Evolutionary conservation across 2,797 vertebrate species (phyloP).

Genomic region (Uromys caudimaculatus): DNA sequence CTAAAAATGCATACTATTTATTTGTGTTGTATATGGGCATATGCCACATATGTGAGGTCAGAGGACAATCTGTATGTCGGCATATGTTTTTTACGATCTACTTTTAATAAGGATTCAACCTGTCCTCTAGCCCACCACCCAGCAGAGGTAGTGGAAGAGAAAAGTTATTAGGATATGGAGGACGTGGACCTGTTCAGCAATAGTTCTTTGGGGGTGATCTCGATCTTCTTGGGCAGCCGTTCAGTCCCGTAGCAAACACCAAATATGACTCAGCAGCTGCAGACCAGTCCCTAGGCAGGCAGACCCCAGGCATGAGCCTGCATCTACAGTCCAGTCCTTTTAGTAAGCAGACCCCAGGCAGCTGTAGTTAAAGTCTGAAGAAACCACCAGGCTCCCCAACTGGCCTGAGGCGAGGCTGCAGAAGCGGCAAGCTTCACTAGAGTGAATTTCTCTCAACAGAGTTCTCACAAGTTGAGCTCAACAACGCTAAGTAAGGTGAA

Average conservation of each 20-base stretch:
- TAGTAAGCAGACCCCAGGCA: not conserved
- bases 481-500: not conserved
- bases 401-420: not conserved
- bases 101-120: not conserved
- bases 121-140: not conserved
- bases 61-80: not conserved
- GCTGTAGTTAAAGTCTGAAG: not conserved
- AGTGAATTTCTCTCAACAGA: not conserved
- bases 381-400: not conserved
- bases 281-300: too few species aligned
- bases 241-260: not conserved
- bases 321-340: not conserved
- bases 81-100: too few species aligned
- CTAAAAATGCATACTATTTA: not conserved
- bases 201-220: not conserved
- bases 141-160: not conserved
- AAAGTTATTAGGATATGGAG: not conserved
- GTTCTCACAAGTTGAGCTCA: not conserved
- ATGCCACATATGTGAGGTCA: not conserved
- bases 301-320: not conserved
- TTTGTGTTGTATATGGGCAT: not conserved
- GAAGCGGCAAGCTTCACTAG: not conserved
- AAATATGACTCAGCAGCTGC: not conserved
- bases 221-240: not conserved
- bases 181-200: not conserved